Percentiles rank a stretch among this genome's conserved stretches.
Evolutionary conservation across 2,888 invertebrate genomes (phyloP).

Genomic region (Drosophila neoperkinsi): DNA sequence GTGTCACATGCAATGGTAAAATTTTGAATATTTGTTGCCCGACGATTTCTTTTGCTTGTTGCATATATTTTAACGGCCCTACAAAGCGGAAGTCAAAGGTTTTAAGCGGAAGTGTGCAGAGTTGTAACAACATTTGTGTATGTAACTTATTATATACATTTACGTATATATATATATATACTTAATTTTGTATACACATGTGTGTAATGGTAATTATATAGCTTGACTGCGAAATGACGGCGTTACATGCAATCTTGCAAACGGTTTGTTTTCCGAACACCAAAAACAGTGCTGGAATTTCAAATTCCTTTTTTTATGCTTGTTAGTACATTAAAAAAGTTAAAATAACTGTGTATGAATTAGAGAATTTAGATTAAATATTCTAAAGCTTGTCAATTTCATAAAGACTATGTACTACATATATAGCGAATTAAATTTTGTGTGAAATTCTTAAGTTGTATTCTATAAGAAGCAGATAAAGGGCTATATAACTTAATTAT

Average conservation of each 20-base stretch:
- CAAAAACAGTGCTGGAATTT: slow-evolving; percentile 42
- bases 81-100: slow-evolving; percentile 71
- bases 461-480: background rate
- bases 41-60: slow-evolving; percentile 43
- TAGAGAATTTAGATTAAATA: slow-evolving; percentile 11
- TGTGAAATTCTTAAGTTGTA: background rate
- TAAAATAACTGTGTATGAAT: slow-evolving; percentile 7
- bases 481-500: background rate
- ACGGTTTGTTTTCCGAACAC: slow-evolving; percentile 62
- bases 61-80: slow-evolving; percentile 53
- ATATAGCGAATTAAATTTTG: background rate
- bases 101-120: slow-evolving; percentile 72
- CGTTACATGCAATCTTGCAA: slow-evolving; percentile 56
- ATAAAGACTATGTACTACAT: background rate
- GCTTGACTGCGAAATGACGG: slow-evolving; percentile 58
- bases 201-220: slow-evolving; percentile 62
- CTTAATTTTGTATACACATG: slow-evolving; percentile 1
- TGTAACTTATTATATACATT: slow-evolving; percentile 8
- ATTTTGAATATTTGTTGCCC: slow-evolving; percentile 46
- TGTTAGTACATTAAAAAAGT: background rate
- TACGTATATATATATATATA: background rate
- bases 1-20: slow-evolving; percentile 69
- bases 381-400: background rate
- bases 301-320: slow-evolving; percentile 14
- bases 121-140: slow-evolving; percentile 55